Percentiles rank a stretch among this genome's conserved stretches.
phyloP scores from a whole-genome alignment of 1,140 invertebrate genomes.

The Calosoma granatense region DNA sequence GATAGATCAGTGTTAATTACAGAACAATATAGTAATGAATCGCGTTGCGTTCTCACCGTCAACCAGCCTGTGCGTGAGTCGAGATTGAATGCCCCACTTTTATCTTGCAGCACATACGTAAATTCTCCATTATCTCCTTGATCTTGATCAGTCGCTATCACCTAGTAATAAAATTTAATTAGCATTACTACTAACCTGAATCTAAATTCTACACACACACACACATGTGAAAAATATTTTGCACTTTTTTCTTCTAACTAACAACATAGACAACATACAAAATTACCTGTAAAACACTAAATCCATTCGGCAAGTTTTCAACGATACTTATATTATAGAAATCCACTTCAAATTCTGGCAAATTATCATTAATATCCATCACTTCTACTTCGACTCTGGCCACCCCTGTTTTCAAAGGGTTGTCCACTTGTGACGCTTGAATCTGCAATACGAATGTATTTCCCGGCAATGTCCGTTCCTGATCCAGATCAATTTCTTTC shows the following conservation, averaged over 20 bases:
- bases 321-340: constrained; percentile 86
- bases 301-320: constrained; percentile 80
- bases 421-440: constrained; percentile 65
- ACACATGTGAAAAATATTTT: too few relatives aligned
- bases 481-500: constrained; percentile 67
- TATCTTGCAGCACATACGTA: constrained; percentile 64
- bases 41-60: constrained; percentile 48
- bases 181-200: background rate
- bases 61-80: constrained; percentile 73
- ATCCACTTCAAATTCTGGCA: constrained; percentile 77
- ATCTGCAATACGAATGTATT: constrained; percentile 69
- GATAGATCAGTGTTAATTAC: background rate
- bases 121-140: constrained; percentile 79
- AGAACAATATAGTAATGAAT: background rate
- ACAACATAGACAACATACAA: background rate
- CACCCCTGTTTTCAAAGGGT: constrained; percentile 59
- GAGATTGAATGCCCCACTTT: constrained; percentile 64
- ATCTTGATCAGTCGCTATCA: constrained; percentile 66
- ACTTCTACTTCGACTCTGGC: constrained; percentile 69
- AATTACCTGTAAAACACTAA: constrained; percentile 62
- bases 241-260: too few relatives aligned
- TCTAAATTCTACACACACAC: background rate
- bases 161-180: background rate
- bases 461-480: constrained; percentile 49
- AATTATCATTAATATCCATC: constrained; percentile 72